A percentile compares a stretch with the other conserved stretches of the same genome.
Conservation (phyloP, 2,888 invertebrate genomes). For the Aphrophora alni region DNA sequence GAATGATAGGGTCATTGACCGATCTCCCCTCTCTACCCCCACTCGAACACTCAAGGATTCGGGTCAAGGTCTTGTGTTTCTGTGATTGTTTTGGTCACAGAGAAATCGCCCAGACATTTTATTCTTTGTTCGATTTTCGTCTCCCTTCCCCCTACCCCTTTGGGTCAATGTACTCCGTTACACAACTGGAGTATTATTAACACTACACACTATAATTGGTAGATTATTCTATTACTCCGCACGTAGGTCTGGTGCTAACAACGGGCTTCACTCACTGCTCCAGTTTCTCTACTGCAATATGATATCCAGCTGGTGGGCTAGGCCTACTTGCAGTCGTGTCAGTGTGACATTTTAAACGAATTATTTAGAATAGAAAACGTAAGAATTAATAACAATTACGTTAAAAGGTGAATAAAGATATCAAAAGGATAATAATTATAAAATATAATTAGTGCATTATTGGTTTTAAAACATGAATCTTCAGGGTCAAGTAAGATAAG, state of each 20-base stretch:
- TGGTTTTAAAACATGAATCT: too few species aligned
- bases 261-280: not conserved
- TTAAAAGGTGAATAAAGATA: too few species aligned
- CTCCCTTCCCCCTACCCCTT: not conserved
- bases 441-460: too few species aligned
- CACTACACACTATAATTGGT: not conserved
- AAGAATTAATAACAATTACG: too few species aligned
- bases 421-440: too few species aligned
- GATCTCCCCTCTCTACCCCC: conserved; percentile 6
- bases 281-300: not conserved
- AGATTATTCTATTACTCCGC: not conserved
- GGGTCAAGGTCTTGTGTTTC: conserved; percentile 34
- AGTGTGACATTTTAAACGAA: too few species aligned
- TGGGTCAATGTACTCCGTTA: conserved; percentile 24
- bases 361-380: too few species aligned
- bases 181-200: conserved; percentile 19
- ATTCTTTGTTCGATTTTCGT: conserved; percentile 29
- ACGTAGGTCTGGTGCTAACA: not conserved
- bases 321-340: too few species aligned
- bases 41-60: conserved; percentile 10
- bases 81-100: conserved; percentile 24
- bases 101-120: conserved; percentile 36
- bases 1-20: conserved; percentile 16
- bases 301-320: not conserved
- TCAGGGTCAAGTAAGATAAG: too few species aligned